Evolutionary conservation across 2,888 invertebrate species (phyloP), one percentile per base, ranked within the genome.

Genomic region (Coelinius sp.): DNA sequence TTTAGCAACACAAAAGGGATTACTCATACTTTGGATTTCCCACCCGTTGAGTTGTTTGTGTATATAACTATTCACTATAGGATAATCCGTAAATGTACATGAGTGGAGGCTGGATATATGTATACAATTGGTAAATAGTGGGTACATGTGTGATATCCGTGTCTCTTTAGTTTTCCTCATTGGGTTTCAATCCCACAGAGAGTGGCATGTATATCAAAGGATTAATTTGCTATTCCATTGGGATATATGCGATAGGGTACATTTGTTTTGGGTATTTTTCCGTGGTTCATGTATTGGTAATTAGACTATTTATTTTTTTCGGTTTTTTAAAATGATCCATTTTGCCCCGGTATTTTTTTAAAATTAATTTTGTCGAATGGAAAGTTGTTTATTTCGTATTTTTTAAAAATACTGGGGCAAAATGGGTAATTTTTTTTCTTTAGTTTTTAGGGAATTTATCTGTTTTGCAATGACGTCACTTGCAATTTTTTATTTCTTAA

Each of bases 111-210:
- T n/a, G 8, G 24, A 7, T 24, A 7, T 27, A 10, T 53, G 24
- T 24, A 14, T 53, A 53, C 53, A 53, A 49, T 59, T 20, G 25
- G 35, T 31, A 27, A 14, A 56, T n/a, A 56, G 31, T 25, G 20
- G 5, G 56, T 27, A 10, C 27, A 56, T 56, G 17, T 27, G 17
- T 56, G 27, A 14, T n/a, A 56, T 56, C 31, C 35, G 35, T 27
- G 27, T 59, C 59, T 59, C 59, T 35, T 35, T 7, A 17, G 17
- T 59, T 59, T 59, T 59, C 14, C 35, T 17, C 59, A 59, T 59
- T 35, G 46, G 59, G 35, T 59, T 35, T 17, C 25, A 59, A 35
- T 59, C 59, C n/a, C 59, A n/a, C 17, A 31, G 31, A 59, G 17
- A 53, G 25, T 17, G 35, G 35, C 35, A 12, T 59, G 59, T 59